These are phyloP conservation scores for Dioctria rufipes DNA, from an alignment of 2,888 invertebrate species.

Conservation along the genomic window DNA sequence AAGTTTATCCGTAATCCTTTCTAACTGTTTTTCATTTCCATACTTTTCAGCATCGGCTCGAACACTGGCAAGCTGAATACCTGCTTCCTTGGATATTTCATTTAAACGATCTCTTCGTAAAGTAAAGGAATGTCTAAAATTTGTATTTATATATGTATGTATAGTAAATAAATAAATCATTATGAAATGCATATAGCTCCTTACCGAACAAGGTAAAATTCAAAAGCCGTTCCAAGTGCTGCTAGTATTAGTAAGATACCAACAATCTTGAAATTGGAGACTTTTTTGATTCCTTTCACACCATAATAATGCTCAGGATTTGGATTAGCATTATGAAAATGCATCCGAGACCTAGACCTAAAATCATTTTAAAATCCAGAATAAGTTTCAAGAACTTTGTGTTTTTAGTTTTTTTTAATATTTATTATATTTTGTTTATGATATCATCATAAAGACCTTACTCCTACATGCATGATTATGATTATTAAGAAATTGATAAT, in stretches of 20 bases:
- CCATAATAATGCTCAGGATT: slow-evolving; percentile 76
- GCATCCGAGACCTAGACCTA: slow-evolving; percentile 5
- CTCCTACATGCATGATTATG: not conserved
- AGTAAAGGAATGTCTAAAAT: slow-evolving; percentile 75
- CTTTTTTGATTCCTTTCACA: slow-evolving; percentile 74
- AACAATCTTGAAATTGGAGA: slow-evolving; percentile 77
- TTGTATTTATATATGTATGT: slow-evolving; percentile 66
- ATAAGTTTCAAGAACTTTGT: not conserved
- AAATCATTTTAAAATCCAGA: not conserved
- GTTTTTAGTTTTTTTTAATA: not conserved
- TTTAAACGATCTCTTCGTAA: slow-evolving; percentile 72
- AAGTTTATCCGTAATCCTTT: slow-evolving; percentile 67
- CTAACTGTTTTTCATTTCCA: slow-evolving; percentile 74
- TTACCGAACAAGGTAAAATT: slow-evolving; percentile 77
- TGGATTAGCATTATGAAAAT: slow-evolving; percentile 55
- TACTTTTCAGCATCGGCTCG: slow-evolving; percentile 73
- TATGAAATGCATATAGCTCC: not conserved
- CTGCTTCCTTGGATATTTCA: slow-evolving; percentile 72
- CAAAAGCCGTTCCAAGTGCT: slow-evolving; percentile 75
- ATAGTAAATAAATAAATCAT: no score
- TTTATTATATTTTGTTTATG: not conserved
- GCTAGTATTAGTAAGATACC: slow-evolving; percentile 75
- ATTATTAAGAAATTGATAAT: not conserved
- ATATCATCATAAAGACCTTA: not conserved
- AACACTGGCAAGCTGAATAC: slow-evolving; percentile 73